Conservation (phyloP, 2,888 invertebrate genomes). For the Ditylenchus weischeri region DNA sequence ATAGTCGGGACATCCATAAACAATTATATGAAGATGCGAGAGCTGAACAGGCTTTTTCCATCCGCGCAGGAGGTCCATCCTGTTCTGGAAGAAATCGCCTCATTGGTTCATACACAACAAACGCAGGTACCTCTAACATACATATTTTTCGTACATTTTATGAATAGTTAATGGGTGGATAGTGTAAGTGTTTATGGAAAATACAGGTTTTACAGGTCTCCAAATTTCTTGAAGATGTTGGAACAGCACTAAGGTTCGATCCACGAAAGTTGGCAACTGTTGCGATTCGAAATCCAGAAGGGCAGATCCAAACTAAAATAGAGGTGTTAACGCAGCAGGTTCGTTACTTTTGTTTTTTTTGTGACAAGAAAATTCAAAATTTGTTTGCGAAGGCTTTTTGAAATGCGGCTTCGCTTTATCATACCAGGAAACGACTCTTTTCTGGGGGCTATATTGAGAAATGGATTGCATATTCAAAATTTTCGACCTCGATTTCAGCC, state of each 20-base stretch:
- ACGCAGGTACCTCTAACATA: constrained; percentile 26
- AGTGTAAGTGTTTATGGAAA: neutral
- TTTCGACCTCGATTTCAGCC: no score
- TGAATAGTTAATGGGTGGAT: neutral
- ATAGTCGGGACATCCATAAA: constrained; percentile 64
- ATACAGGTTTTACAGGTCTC: constrained; percentile 40
- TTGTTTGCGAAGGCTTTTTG: no score
- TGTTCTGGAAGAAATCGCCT: constrained; percentile 33
- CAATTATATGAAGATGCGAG: constrained; percentile 47
- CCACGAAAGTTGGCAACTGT: constrained; percentile 29
- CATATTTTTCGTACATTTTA: constrained; percentile 3
- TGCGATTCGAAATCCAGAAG: constrained; percentile 19
- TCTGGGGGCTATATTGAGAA: no score
- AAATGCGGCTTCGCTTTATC: no score
- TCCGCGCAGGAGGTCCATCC: constrained; percentile 28
- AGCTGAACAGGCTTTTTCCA: constrained; percentile 48
- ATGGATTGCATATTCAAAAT: no score
- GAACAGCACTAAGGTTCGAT: constrained; percentile 42
- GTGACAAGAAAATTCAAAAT: neutral
- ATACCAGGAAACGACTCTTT: no score
- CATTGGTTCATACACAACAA: constrained; percentile 34
- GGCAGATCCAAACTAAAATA: constrained; percentile 2
- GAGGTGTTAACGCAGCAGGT: constrained; percentile 36
- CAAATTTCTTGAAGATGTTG: constrained; percentile 46
- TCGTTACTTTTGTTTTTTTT: neutral